phyloP scores from a whole-genome alignment of 2,888 invertebrate genomes.

The Cheilosia grossa region DNA sequence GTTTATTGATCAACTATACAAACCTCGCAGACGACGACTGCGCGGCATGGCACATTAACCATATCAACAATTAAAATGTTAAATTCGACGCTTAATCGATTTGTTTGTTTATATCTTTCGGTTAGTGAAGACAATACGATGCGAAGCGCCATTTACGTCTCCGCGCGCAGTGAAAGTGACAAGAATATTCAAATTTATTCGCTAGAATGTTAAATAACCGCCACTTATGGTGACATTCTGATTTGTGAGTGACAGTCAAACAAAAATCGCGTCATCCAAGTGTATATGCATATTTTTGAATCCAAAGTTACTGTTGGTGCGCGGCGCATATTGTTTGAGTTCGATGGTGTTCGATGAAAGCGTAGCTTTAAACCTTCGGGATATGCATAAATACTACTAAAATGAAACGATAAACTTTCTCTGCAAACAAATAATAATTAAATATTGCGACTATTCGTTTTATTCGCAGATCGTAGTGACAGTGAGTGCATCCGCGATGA shows the following conservation, averaged over 20 bases:
- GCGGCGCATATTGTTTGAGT: not conserved
- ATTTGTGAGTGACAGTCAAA: conserved; percentile 5
- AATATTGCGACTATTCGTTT: not conserved
- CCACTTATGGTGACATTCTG: not conserved
- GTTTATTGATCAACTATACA: not conserved
- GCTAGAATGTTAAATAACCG: conserved; percentile 49
- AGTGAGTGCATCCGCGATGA: not conserved
- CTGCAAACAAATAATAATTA: not conserved
- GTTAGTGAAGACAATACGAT: not conserved
- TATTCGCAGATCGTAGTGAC: not conserved
- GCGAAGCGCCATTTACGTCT: conserved; percentile 1
- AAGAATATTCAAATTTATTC: conserved; percentile 47
- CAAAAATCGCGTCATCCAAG: not conserved
- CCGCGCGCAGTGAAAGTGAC: conserved; percentile 47
- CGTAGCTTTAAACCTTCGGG: conserved; percentile 12
- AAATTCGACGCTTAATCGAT: conserved; percentile 34
- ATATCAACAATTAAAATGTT: conserved; percentile 7
- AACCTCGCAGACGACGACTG: no score
- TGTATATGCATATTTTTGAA: conserved; percentile 6
- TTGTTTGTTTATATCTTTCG: conserved; percentile 10
- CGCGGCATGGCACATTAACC: no score
- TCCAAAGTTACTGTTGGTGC: not conserved
- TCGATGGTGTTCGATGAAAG: conserved; percentile 36
- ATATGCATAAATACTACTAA: not conserved
- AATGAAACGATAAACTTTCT: conserved; percentile 31